Base-by-base conservation (phyloP, 1,140 invertebrate species). In the Reticulitermes speratus region DNA sequence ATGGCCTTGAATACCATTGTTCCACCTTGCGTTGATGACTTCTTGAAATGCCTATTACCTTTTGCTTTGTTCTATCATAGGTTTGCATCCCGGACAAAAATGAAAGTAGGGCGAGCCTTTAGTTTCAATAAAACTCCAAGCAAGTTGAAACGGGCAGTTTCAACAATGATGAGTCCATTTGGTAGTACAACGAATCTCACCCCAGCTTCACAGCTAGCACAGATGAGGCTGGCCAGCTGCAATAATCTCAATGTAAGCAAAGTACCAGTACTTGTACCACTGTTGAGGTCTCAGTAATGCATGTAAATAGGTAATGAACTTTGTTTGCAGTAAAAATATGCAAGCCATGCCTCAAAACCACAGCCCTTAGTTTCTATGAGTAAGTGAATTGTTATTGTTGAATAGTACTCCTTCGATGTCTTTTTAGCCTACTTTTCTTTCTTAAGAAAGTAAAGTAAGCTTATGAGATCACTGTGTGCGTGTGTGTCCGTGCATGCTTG, bases 111-210 rank as follows among this genome's bases (percentile, higher is more conserved):
- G 83, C 93, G 97, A 88, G 97, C 97, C 86, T 96, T 99, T 89
- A 98, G 97, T 85, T 97, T 98, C 90, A 98, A 97, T 91, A 97
- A 97, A 91, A 98, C 97, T 12, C 97, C 97, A 38, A 97, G 95
- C 84, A 98, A 97, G 91, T 90, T 98, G 88, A 98, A 98, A 91
- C 93, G 97, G 85, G 97, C 98, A 8, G 96, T 98, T 89, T 98
- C 97, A 21, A 97, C 97, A n/a, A 96, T 97, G 93, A 97, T 98
- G 95, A 97, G 97, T 88, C 97, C 97, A 14, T 96, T 97, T 91
- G 96, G 95, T 85, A 96, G 94, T 88, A 95, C 95, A 21, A 95
- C 95, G 86, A 96, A 95, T 88, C 92, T 96, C 83, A 96, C 96
- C n/a, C 87, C 95, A 94, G 94, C 93, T 59, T 94, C 94, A 38